Percentiles rank a stretch among this genome's conserved stretches.
Evolutionary conservation across 2,113 vertebrate genomes (phyloP).

Genomic region (Marmota monax): DNA sequence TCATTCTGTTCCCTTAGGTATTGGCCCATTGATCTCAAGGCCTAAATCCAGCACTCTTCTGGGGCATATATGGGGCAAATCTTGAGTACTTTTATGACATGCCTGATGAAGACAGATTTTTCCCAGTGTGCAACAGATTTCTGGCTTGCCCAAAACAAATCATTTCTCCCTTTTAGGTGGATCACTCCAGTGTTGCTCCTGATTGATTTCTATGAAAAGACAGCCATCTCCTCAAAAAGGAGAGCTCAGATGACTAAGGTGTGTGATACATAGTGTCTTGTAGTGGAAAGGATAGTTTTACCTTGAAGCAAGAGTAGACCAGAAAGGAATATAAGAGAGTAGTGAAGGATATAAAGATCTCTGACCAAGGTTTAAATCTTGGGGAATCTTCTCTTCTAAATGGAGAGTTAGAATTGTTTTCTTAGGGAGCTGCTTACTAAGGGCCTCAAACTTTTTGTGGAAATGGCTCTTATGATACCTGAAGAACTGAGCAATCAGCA

Average conservation of each 20-base stretch:
- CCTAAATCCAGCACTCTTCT: background rate
- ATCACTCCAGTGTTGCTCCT: slow-evolving; percentile 95
- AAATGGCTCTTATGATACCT: background rate
- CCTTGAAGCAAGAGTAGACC: background rate
- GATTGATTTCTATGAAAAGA: slow-evolving; percentile 98
- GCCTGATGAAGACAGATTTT: slow-evolving; percentile 19
- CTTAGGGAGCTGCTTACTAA: background rate
- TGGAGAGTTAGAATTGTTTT: background rate
- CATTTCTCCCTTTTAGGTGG: slow-evolving; percentile 88
- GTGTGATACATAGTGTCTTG: background rate
- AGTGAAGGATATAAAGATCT: background rate
- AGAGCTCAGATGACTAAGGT: slow-evolving; percentile 97
- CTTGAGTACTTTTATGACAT: background rate
- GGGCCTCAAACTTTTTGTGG: background rate
- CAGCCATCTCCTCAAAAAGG: slow-evolving; percentile 95
- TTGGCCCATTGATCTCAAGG: background rate
- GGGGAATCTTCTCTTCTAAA: slow-evolving; percentile 15
- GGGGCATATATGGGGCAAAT: background rate
- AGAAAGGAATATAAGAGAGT: background rate
- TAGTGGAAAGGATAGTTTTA: background rate
- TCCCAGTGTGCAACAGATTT: background rate
- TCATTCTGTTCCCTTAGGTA: slow-evolving; percentile 4
- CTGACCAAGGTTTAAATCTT: slow-evolving; percentile 1
- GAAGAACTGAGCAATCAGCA: background rate
- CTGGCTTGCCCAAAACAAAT: background rate